Conservation (phyloP, 2,113 vertebrate species). For the Piaya cayana region DNA sequence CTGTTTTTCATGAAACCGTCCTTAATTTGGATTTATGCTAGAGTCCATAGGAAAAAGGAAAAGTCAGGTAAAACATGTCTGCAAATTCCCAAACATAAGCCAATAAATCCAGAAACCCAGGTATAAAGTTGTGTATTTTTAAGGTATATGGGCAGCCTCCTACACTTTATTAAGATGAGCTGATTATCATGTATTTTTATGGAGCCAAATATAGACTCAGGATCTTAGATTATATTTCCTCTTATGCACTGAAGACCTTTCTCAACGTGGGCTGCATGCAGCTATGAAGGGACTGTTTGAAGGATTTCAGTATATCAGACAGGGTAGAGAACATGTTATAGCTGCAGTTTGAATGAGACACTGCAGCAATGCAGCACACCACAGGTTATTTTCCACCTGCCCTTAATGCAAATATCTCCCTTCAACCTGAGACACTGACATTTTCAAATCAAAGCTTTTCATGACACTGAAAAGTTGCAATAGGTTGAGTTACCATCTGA, state of each 20-base stretch:
- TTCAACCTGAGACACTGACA: background rate
- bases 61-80: background rate
- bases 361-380: background rate
- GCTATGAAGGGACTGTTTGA: rapidly evolving
- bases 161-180: background rate
- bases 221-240: background rate
- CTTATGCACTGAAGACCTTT: background rate
- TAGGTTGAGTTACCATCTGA: background rate
- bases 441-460: background rate
- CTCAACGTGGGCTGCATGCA: background rate
- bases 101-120: background rate
- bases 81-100: background rate
- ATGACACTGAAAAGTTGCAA: background rate
- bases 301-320: background rate
- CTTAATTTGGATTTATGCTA: background rate
- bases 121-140: background rate
- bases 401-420: background rate
- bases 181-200: background rate
- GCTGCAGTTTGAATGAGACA: background rate
- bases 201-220: background rate
- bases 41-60: background rate
- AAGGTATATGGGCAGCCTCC: background rate
- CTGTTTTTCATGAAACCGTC: background rate
- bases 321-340: background rate
- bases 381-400: background rate